Percentiles rank a stretch among this genome's conserved stretches.
These are phyloP conservation scores for Stenopsyche tienmushanensis DNA, from an alignment of 1,140 invertebrate genomes.

Conservation along the genomic window DNA sequence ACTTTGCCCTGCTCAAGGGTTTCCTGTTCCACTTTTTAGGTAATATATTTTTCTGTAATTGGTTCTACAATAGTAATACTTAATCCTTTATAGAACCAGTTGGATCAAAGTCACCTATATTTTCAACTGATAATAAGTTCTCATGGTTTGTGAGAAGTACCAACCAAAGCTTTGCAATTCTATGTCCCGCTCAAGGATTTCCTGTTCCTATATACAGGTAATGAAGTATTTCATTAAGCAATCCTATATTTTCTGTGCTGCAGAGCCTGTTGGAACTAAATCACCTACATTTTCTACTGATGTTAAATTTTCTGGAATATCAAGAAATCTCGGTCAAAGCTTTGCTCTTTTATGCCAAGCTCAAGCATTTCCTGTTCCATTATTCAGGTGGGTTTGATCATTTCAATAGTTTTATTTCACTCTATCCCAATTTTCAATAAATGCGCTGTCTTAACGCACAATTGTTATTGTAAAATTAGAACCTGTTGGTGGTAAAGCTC, in stretches of 20 bases:
- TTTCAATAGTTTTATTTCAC: conserved; percentile 38
- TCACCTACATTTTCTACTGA: conserved; percentile 68
- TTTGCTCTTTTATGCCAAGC: conserved; percentile 71
- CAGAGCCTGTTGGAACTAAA: conserved; percentile 73
- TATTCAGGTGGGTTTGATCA: conserved; percentile 61
- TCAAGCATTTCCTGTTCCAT: conserved; percentile 68
- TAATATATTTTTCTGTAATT: conserved; percentile 46
- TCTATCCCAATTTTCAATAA: conserved; percentile 64
- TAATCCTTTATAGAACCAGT: conserved; percentile 50
- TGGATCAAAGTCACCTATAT: conserved; percentile 50
- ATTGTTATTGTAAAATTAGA: conserved; percentile 55
- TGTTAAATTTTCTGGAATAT: conserved; percentile 60
- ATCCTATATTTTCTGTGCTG: conserved; percentile 40
- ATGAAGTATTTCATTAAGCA: no score
- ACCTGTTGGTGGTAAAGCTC: conserved; percentile 64
- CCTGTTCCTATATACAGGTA: conserved; percentile 57
- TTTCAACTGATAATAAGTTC: conserved; percentile 54
- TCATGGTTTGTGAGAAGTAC: conserved; percentile 51
- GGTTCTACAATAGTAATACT: neutral
- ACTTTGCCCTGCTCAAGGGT: conserved; percentile 69
- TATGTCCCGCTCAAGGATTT: conserved; percentile 57
- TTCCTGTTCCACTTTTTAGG: conserved; percentile 71
- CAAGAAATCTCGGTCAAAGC: conserved; percentile 54
- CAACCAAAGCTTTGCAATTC: conserved; percentile 50
- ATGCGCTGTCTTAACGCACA: neutral